Conservation (phyloP, 23 tunicate species). For the Styela clava region DNA sequence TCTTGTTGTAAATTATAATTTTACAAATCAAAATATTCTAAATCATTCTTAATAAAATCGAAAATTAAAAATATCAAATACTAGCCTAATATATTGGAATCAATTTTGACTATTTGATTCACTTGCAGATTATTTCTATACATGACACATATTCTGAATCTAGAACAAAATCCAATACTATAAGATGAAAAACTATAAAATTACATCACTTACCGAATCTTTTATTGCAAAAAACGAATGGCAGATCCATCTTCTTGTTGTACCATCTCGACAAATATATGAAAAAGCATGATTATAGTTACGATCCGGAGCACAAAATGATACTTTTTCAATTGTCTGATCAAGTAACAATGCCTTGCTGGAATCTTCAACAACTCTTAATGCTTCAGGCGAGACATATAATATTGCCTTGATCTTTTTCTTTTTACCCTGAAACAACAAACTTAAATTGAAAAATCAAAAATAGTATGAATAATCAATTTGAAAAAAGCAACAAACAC, state of each 20-base stretch:
- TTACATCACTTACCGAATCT: conserved; percentile 69
- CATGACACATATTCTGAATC: no score
- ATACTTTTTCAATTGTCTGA: conserved; percentile 98
- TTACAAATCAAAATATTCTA: no score
- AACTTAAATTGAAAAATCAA: no score
- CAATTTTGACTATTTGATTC: no score
- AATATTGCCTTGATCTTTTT: conserved; percentile 86
- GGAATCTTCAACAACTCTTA: conserved; percentile 94
- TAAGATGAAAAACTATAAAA: no score
- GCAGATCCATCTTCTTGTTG: conserved; percentile 96
- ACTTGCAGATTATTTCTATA: no score
- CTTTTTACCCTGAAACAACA: conserved; percentile 56
- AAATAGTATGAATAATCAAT: neutral
- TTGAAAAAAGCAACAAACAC: neutral
- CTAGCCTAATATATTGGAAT: no score
- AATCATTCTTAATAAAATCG: no score
- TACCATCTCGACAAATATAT: conserved; percentile 97
- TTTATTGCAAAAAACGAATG: conserved; percentile 89
- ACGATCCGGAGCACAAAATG: conserved; percentile 98
- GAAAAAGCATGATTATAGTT: conserved; percentile 94
- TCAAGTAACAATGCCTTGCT: conserved; percentile 95
- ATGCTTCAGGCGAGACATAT: conserved; percentile 90
- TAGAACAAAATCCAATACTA: no score
- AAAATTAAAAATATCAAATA: no score
- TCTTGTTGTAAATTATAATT: no score